These are phyloP conservation scores for Pelosia muscerda DNA, from an alignment of 2,888 invertebrate species.

Conservation along the genomic window DNA sequence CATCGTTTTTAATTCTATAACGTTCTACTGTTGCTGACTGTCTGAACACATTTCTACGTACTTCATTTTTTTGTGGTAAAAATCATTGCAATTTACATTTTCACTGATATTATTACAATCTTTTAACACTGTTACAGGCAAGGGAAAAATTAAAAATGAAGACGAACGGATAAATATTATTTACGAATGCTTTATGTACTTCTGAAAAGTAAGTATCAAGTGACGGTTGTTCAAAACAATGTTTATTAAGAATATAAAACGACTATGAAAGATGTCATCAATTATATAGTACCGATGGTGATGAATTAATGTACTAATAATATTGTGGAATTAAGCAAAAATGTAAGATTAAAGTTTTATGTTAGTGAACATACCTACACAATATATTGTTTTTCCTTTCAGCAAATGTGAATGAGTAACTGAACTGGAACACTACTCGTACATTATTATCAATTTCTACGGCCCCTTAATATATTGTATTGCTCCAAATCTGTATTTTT, in stretches of 20 bases:
- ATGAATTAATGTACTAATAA: too few species aligned
- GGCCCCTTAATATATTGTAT: neutral
- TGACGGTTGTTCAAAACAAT: too few species aligned
- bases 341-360: too few species aligned
- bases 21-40: too few species aligned
- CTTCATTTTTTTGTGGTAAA: too few species aligned
- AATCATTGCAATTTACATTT: neutral
- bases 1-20: too few species aligned
- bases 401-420: neutral
- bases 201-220: neutral
- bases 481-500: neutral
- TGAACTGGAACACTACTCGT: neutral
- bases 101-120: neutral
- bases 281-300: neutral
- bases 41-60: too few species aligned
- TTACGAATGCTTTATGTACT: conserved; percentile 3
- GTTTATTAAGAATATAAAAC: too few species aligned
- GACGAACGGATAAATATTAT: neutral
- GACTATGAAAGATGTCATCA: too few species aligned
- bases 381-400: neutral
- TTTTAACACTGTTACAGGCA: neutral
- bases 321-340: neutral
- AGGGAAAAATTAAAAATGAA: neutral
- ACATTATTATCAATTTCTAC: neutral
- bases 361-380: too few species aligned